Base-by-base conservation (phyloP, 2,888 invertebrate genomes). In the Lochmaea capreae region DNA sequence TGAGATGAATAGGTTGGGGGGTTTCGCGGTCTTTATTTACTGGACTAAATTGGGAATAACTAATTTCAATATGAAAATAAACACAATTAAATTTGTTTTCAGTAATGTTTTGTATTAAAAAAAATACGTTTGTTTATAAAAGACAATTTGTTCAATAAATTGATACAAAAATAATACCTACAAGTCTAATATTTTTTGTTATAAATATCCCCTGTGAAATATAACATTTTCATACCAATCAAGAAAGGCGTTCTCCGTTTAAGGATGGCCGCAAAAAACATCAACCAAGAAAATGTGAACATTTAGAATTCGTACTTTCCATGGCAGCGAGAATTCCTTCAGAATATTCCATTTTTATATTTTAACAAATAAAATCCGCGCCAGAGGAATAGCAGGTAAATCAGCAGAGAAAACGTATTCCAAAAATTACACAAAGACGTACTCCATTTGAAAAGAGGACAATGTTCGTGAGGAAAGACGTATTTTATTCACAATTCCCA, bases 401-500 rank as follows among this genome's bases (percentile, higher is more conserved):
- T 18, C 54, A 54, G 54, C 46, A 16, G 49, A 22, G n/a, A 26
- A 54, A 66, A 66, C 59, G 46, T 42, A 59, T 46, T 46, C 58
- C 18, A 26, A 59, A 52, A 67, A 67, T 67, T 67, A 58, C 42
- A 67, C 42, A 59, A 67, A 59, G 52, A 33, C 66, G 54, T 66
- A 33, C 54, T 54, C n/a, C 39, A 71, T 46, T 65, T 49, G 22
- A 58, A 43, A 10, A 18, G 58, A 71, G 58, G 65, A 71, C 71
- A 65, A 71, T 71, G 65, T 71, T 71, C 18, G 42, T 26, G 46
- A 65, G 71, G 49, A 71, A 71, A 57, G 54, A 71, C 43, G 71
- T 65, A 71, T 71, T 65, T 71, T 71, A 71, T 70, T 70, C 70
- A 57, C 70, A 65, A 70, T 39, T 71, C 57, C 65, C 58, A 22